Percentiles rank a stretch among this genome's conserved stretches.
Conservation (phyloP, 2,888 invertebrate genomes). For the Arctia plantaginis region DNA sequence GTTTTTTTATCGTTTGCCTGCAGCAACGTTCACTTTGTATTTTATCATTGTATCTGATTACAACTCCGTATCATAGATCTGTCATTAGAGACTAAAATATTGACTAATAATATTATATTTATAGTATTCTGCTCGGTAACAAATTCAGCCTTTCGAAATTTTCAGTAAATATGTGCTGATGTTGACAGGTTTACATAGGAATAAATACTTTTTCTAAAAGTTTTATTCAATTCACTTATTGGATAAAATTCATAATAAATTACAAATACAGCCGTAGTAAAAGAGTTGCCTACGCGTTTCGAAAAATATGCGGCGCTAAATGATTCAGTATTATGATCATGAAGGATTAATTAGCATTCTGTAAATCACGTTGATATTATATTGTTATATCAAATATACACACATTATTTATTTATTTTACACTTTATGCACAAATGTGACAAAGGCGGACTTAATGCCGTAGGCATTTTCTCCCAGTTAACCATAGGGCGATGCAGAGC, state of each 20-base stretch:
- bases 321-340: constrained; percentile 6
- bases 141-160: constrained; percentile 30
- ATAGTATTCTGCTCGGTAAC: constrained; percentile 19
- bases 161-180: constrained; percentile 29
- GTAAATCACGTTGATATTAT: not conserved
- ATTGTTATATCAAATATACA: not conserved
- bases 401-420: no score
- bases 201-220: constrained; percentile 6
- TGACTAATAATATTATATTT: constrained; percentile 36
- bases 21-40: constrained; percentile 22
- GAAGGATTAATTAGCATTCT: not conserved
- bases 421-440: no score
- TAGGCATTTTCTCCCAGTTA: no score
- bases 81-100: constrained; percentile 34
- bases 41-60: constrained; percentile 39
- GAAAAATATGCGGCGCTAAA: constrained; percentile 8
- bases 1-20: not conserved
- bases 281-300: not conserved
- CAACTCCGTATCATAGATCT: constrained; percentile 38
- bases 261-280: not conserved
- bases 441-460: no score
- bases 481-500: no score
- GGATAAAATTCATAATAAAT: constrained; percentile 6
- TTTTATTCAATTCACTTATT: not conserved
- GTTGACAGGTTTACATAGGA: constrained; percentile 38